Percentiles rank a stretch among this genome's conserved stretches.
phyloP scores from a whole-genome alignment of 2,888 invertebrate genomes.

The Apodemia zela region DNA sequence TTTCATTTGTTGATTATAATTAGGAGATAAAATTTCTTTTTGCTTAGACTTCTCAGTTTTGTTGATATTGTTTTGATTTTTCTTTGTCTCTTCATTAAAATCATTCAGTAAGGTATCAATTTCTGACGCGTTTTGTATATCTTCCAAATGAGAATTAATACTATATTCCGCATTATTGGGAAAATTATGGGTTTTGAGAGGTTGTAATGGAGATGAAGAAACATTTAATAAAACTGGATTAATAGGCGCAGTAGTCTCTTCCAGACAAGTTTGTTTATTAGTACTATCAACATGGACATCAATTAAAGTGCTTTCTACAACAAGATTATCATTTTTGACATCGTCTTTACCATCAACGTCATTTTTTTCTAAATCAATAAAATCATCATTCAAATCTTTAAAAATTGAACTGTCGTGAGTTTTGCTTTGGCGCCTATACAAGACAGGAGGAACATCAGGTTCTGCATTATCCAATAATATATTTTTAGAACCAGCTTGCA shows the following conservation, averaged over 20 bases:
- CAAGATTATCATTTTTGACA: conserved; percentile 54
- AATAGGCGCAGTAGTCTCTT: conserved; percentile 51
- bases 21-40: conserved; percentile 43
- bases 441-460: conserved; percentile 85
- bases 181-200: conserved; percentile 70
- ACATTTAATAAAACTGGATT: conserved; percentile 70
- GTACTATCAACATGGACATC: conserved; percentile 71
- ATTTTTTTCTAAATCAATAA: conserved; percentile 56
- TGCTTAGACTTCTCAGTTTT: conserved; percentile 41
- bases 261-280: conserved; percentile 54
- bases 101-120: conserved; percentile 64
- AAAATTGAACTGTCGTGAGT: conserved; percentile 69
- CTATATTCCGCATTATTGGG: conserved; percentile 66
- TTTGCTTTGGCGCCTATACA: conserved; percentile 83
- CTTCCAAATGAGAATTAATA: conserved; percentile 61
- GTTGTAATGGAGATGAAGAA: conserved; percentile 70
- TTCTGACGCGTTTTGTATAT: conserved; percentile 58
- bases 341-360: conserved; percentile 47
- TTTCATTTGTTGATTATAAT: conserved; percentile 63
- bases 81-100: conserved; percentile 50
- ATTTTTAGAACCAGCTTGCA: conserved; percentile 89
- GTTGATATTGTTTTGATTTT: conserved; percentile 50
- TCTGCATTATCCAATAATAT: conserved; percentile 89
- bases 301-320: conserved; percentile 68
- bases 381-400: conserved; percentile 67